Conservation (phyloP, 2,888 invertebrate genomes). For the Orchesella flavescens region DNA sequence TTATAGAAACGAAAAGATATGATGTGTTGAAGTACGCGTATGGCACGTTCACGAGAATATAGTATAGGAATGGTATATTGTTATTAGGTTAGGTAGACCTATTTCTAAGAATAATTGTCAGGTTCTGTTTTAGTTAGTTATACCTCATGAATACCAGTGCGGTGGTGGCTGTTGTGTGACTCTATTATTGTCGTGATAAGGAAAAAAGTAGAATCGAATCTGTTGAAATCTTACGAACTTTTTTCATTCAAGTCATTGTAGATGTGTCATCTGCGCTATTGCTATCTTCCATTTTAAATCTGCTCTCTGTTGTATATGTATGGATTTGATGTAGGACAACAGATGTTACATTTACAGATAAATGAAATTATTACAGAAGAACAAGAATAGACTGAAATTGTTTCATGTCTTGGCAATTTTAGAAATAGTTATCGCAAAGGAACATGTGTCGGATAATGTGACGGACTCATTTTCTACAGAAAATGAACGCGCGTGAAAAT, state of each 20-base stretch:
- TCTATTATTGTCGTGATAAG: conserved; percentile 1
- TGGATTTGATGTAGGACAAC: conserved; percentile 15
- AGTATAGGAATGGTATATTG: neutral
- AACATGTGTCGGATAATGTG: neutral
- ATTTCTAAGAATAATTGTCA: conserved; percentile 19
- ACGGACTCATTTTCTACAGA: neutral
- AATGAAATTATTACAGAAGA: neutral
- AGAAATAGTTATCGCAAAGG: neutral
- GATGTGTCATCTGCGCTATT: neutral
- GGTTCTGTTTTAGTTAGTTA: conserved; percentile 4
- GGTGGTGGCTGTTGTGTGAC: neutral
- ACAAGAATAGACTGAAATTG: neutral
- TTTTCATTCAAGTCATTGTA: neutral
- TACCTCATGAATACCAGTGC: neutral
- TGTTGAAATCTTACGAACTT: neutral
- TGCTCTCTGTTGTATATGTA: neutral
- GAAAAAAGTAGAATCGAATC: neutral
- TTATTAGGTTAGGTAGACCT: conserved; percentile 16
- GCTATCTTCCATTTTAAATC: too few relatives aligned
- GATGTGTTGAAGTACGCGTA: neutral
- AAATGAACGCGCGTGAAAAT: too few relatives aligned
- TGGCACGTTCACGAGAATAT: neutral
- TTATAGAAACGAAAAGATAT: neutral
- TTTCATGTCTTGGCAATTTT: conserved; percentile 6
- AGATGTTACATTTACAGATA: conserved; percentile 11